Evolutionary conservation across 2,888 invertebrate genomes (phyloP).

Genomic region (Latheticus oryzae): DNA sequence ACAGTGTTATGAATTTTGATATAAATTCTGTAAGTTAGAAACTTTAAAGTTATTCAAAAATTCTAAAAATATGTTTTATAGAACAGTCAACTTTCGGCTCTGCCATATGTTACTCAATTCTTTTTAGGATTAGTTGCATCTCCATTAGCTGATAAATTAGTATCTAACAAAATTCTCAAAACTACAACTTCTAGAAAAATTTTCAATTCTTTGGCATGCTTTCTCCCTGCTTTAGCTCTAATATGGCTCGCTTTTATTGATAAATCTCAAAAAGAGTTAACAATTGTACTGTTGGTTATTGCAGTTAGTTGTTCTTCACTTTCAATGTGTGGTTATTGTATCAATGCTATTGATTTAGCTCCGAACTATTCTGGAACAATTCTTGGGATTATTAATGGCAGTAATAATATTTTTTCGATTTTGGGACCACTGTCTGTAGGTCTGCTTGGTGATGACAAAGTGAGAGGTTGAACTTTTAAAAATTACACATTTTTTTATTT

Average conservation of each 20-base stretch:
- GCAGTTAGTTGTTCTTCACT: conserved; percentile 79
- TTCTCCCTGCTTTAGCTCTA: conserved; percentile 76
- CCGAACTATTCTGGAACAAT: conserved; percentile 86
- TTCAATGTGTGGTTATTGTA: conserved; percentile 73
- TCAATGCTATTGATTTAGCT: conserved; percentile 84
- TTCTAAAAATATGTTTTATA: conserved; percentile 58
- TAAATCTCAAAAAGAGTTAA: conserved; percentile 69
- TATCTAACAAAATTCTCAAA: conserved; percentile 62
- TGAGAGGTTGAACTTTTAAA: conserved; percentile 61
- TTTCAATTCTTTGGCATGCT: conserved; percentile 71
- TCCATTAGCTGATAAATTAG: conserved; percentile 72
- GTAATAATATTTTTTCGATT: conserved; percentile 83
- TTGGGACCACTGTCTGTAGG: conserved; percentile 82
- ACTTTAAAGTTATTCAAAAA: neutral
- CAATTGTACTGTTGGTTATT: conserved; percentile 73
- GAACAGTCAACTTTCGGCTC: conserved; percentile 76
- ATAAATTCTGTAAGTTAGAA: conserved; percentile 74
- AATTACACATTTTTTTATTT: neutral
- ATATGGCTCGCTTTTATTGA: conserved; percentile 71
- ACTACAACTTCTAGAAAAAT: conserved; percentile 68
- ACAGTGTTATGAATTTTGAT: conserved; percentile 76
- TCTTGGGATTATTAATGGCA: conserved; percentile 87
- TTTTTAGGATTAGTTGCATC: conserved; percentile 79
- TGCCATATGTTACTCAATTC: conserved; percentile 82
- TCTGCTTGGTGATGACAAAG: conserved; percentile 76